Evolutionary conservation across 2,888 invertebrate species (phyloP), one percentile per base, ranked within the genome.

Genomic region (Morpho achilles): DNA sequence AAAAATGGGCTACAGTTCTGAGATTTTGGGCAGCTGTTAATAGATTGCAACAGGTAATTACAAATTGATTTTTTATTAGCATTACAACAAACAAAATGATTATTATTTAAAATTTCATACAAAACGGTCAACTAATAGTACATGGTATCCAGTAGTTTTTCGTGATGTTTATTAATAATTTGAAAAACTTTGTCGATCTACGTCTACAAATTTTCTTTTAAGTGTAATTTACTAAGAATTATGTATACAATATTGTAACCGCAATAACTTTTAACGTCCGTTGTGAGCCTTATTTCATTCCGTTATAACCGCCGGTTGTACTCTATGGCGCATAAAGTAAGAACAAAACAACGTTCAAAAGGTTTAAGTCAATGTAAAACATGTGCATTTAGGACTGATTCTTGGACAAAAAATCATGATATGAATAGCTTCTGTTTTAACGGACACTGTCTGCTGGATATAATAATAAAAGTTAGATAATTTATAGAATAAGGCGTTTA

Each of bases 341-440:
- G 55, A 60, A 60, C 52, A 63, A 63, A 63, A 59, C 61, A 40
- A 52, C 56, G 56, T 44, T 55, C 16, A 61, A 66, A 55, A 56
- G 64, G 65, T 68, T 65, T 61, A 62, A 67, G 56, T 45, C 59
- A 56, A 55, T 63, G 66, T 63, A 60, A 62, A 58, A 61, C 67
- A 73, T 72, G 72, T 70, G 68, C 49, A n/a, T 10, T 10, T 3
- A 40, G 40, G 10, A 40, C n/a, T 42, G 9, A 3, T n/a, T 6
- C 0, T 22, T 41, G n/a, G 40, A 40, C n/a, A 40, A 22, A 23
- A 9, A 40, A 41, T 23, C 42, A 51, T 32, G 51, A 51, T n/a
- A 51, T 43, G 43, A 51, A 51, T 23, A 9, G 51, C 43, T 43
- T 8, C 5, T 50, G 50, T 50, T 16, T 43, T 43, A 16, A 8